A percentile compares a stretch with the other conserved stretches of the same genome.
phyloP scores from a whole-genome alignment of 1,140 invertebrate genomes.

The Habropoda laboriosa region DNA sequence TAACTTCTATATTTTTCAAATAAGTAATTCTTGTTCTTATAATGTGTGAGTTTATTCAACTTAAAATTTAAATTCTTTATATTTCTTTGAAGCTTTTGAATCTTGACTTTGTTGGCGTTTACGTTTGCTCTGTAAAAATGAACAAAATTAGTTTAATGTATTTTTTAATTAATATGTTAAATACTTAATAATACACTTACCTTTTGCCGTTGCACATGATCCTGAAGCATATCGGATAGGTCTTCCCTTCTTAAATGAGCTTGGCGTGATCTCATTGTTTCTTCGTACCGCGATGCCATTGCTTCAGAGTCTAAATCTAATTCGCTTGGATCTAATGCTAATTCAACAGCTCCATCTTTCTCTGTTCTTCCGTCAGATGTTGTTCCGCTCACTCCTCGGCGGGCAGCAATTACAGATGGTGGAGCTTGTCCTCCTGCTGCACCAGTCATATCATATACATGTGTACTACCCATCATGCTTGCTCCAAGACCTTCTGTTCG shows the following conservation, averaged over 20 bases:
- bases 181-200: conserved; percentile 76
- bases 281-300: conserved; percentile 98
- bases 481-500: conserved; percentile 93
- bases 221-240: conserved; percentile 98
- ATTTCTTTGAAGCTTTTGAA: conserved; percentile 95
- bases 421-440: conserved; percentile 83
- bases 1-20: background rate
- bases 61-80: conserved; percentile 99
- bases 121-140: conserved; percentile 90
- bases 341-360: conserved; percentile 90
- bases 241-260: conserved; percentile 95
- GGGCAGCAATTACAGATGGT: conserved; percentile 80
- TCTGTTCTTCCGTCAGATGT: conserved; percentile 77
- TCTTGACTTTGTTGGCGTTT: conserved; percentile 94
- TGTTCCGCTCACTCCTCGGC: conserved; percentile 75
- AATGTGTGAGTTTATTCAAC: background rate
- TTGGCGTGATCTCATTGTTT: conserved; percentile 96
- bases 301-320: conserved; percentile 97
- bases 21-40: conserved; percentile 11
- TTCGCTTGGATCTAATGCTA: conserved; percentile 98
- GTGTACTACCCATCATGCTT: conserved; percentile 99
- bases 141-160: conserved; percentile 20
- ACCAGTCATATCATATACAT: conserved; percentile 95
- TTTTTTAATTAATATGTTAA: conserved; percentile 29
- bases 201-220: conserved; percentile 97